phyloP scores from a whole-genome alignment of 2,888 invertebrate genomes.

The Scaptodrosophila latifasciaeformis region DNA sequence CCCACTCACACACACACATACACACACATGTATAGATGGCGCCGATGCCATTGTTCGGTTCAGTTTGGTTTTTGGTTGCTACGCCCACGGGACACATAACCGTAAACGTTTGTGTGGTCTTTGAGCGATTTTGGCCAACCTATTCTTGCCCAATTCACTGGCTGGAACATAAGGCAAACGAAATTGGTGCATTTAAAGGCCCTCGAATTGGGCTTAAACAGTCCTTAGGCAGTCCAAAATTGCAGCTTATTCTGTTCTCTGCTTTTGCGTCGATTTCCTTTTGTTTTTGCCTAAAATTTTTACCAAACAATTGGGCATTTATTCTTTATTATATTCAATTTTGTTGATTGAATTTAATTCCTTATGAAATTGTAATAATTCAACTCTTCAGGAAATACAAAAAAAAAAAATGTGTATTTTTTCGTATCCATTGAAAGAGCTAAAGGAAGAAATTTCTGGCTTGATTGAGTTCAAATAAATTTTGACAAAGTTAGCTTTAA shows the following conservation, averaged over 20 bases:
- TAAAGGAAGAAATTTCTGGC: too few relatives aligned
- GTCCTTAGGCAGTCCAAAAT: slow-evolving; percentile 22
- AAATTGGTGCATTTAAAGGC: slow-evolving; percentile 55
- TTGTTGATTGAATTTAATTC: too few relatives aligned
- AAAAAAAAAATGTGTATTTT: too few relatives aligned
- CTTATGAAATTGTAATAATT: too few relatives aligned
- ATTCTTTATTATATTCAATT: too few relatives aligned
- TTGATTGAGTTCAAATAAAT: too few relatives aligned
- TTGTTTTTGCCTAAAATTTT: too few relatives aligned
- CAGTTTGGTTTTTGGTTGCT: slow-evolving; percentile 12
- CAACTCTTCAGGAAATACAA: too few relatives aligned
- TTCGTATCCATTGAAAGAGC: too few relatives aligned
- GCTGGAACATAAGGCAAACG: slow-evolving; percentile 25
- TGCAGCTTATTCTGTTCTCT: not conserved
- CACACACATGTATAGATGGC: slow-evolving; percentile 11
- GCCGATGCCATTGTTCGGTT: not conserved
- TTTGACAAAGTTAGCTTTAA: too few relatives aligned
- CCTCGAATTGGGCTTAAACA: slow-evolving; percentile 41
- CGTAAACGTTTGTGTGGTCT: slow-evolving; percentile 48
- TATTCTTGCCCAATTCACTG: not conserved
- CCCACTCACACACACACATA: slow-evolving; percentile 17
- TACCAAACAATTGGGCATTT: too few relatives aligned
- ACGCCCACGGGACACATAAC: slow-evolving; percentile 62
- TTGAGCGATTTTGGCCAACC: slow-evolving; percentile 1
- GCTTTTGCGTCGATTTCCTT: too few relatives aligned